Conservation (phyloP, 2,888 invertebrate genomes). For the Malthinus seriepunctatus region DNA sequence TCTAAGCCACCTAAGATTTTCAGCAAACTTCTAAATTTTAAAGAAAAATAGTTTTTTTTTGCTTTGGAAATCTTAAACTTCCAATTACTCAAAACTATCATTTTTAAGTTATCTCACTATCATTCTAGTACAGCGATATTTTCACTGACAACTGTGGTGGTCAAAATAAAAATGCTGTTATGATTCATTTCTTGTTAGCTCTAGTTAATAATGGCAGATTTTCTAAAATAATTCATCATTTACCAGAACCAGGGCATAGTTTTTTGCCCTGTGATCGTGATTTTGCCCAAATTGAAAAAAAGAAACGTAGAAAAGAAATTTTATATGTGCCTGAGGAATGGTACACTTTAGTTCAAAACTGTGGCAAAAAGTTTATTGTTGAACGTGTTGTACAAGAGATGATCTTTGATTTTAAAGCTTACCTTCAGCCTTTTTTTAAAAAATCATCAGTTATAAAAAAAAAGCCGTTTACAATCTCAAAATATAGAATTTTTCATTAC, state of each 20-base stretch:
- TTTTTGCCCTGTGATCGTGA: conserved; percentile 21
- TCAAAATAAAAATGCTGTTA: conserved; percentile 2
- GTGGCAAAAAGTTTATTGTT: background rate
- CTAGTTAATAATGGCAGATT: conserved; percentile 1
- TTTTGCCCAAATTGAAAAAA: conserved; percentile 22
- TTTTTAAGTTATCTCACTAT: too few relatives aligned
- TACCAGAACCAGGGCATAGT: conserved; percentile 1
- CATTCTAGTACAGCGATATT: too few relatives aligned
- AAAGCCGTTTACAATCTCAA: background rate
- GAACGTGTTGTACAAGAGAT: background rate
- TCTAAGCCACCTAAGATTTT: too few relatives aligned
- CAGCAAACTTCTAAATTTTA: too few relatives aligned
- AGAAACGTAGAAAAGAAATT: background rate
- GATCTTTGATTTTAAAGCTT: conserved; percentile 3
- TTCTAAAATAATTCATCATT: background rate
- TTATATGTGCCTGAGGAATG: background rate
- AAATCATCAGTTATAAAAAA: background rate
- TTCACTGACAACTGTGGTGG: background rate
- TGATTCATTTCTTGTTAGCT: background rate
- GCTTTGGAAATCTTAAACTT: too few relatives aligned
- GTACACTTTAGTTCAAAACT: background rate
- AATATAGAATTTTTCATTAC: conserved; percentile 3
- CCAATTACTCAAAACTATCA: too few relatives aligned
- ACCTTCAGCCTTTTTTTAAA: background rate
- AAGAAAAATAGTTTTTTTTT: too few relatives aligned